phyloP scores from a whole-genome alignment of 2,113 vertebrate genomes.

The Oriolus oriolus region DNA sequence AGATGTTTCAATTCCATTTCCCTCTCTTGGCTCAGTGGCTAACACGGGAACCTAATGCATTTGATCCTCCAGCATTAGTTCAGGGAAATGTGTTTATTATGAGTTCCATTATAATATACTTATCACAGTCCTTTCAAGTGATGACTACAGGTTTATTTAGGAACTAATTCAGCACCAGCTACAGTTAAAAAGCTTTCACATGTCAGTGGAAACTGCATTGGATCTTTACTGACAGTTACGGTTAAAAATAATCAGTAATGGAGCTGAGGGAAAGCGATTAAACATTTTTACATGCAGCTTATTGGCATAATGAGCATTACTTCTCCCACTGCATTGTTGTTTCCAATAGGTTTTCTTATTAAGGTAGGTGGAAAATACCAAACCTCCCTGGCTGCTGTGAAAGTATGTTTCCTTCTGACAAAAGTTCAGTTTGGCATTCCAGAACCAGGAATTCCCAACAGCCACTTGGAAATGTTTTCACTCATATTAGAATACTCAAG shows the following conservation, averaged over 20 bases:
- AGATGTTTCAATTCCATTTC: background rate
- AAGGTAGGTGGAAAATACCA: background rate
- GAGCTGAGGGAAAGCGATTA: background rate
- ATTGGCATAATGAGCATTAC: background rate
- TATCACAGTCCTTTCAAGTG: background rate
- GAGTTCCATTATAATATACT: background rate
- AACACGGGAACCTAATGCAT: background rate
- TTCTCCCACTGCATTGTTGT: background rate
- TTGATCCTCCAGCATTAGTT: background rate
- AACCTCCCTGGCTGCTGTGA: background rate
- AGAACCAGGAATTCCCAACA: background rate
- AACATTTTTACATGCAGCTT: background rate
- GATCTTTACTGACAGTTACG: background rate
- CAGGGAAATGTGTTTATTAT: constrained; percentile 42
- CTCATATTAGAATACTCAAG: background rate
- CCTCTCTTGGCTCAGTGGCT: background rate
- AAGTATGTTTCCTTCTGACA: background rate
- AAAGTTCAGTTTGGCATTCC: background rate
- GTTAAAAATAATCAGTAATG: background rate
- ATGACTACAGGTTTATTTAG: constrained; percentile 11
- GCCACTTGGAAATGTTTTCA: background rate
- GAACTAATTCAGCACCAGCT: constrained; percentile 1
- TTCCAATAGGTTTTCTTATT: background rate
- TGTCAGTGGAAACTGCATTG: background rate
- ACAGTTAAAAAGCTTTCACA: background rate